Base-by-base conservation (phyloP, 2,113 vertebrate species). In the Leptocoma aspasia region DNA sequence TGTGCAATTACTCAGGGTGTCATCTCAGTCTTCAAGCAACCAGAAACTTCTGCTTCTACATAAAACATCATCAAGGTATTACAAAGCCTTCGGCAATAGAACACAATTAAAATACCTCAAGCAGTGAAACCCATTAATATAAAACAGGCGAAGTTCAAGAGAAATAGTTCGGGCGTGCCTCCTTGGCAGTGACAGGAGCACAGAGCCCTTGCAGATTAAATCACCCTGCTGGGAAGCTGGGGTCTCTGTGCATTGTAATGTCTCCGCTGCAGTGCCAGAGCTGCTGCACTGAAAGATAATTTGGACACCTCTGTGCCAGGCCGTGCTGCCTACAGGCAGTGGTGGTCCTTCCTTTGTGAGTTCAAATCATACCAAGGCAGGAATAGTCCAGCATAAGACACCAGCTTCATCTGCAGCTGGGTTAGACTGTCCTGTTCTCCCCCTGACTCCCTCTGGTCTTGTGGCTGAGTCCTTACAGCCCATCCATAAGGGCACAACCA, bases 1-100 rank as follows among this genome's bases (percentile, higher is more conserved):
- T 90, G 45, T 93, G 94, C 81, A 96, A 97, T 97, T 97, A 97
- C 72, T 97, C 95, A 97, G 69, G 49, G 39, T 97, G 96, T 95
- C 95, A 95, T 90, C 65, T 89, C 77, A 80, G 84, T 93, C 94
- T 96, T 95, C 93, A 69, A 94, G 93, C 92, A 89, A 88, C 41
- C 47, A 78, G 69, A 79, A 87, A 90, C 88, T 94, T 95, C 91
- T 87, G 56, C 78, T 95, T 89, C 71, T 88, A 76, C 52, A 53
- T 50, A 81, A 92, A 96, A 73, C 35, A 86, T 81, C 82, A 91
- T 90, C 84, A 94, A 95, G 79, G 89, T 93, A 90, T 85, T 82
- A 52, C 22, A 91, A 90, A 92, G 95, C 96, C 96, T 95, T 92
- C 94, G 93, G 97, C 94, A 1, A 96, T 3, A 52, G 76, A 90